These are phyloP conservation scores for Bembecia ichneumoniformis DNA, from an alignment of 2,888 invertebrate species.

Conservation along the genomic window DNA sequence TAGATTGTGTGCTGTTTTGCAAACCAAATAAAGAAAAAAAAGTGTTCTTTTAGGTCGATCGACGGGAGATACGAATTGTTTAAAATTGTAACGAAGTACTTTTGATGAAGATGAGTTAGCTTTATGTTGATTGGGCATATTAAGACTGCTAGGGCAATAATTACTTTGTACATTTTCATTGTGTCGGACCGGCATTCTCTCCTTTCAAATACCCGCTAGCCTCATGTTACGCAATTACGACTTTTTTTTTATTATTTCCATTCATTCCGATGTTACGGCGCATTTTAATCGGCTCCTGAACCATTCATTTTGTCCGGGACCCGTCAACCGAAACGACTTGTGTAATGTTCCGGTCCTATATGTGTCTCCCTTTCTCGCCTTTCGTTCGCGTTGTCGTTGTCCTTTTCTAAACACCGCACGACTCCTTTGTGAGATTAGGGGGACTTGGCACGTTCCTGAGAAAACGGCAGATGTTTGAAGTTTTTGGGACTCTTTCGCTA, in stretches of 20 bases:
- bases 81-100: no score
- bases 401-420: constrained; percentile 38
- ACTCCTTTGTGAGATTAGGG: constrained; percentile 64
- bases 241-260: constrained; percentile 50
- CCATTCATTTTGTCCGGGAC: constrained; percentile 65
- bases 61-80: no score
- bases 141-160: constrained; percentile 1
- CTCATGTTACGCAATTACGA: constrained; percentile 55
- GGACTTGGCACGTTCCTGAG: constrained; percentile 66
- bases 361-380: constrained; percentile 22
- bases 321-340: constrained; percentile 65
- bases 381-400: constrained; percentile 16
- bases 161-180: constrained; percentile 9
- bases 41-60: no score
- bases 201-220: constrained; percentile 29
- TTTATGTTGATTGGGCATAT: not conserved
- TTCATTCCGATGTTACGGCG: constrained; percentile 57
- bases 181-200: constrained; percentile 18
- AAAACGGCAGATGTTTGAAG: constrained; percentile 65
- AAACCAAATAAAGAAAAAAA: no score
- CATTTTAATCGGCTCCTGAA: constrained; percentile 59
- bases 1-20: no score
- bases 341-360: constrained; percentile 56
- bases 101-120: not conserved
- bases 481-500: constrained; percentile 23